These are phyloP conservation scores for Lasius platythorax DNA, from an alignment of 2,888 invertebrate species.

Conservation along the genomic window DNA sequence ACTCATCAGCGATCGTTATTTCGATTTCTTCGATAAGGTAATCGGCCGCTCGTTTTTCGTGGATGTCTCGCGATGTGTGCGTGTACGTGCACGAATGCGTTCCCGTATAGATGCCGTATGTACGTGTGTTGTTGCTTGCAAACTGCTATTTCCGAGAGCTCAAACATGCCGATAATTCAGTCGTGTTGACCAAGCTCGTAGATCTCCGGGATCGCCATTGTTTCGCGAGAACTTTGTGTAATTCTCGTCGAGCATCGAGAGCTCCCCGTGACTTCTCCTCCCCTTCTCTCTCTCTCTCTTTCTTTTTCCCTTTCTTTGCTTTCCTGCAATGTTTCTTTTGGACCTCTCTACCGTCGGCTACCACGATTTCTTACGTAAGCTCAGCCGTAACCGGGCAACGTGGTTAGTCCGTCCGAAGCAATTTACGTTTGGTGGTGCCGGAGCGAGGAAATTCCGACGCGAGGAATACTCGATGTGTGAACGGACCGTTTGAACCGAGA, in stretches of 20 bases:
- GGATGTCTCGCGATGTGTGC: constrained; percentile 5
- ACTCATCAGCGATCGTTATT: constrained; percentile 45
- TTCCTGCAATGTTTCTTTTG: constrained; percentile 26
- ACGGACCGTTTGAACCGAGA: constrained; percentile 22
- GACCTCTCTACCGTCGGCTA: constrained; percentile 25
- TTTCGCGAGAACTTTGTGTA: constrained; percentile 53
- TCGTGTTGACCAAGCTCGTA: constrained; percentile 39
- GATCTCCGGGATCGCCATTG: constrained; percentile 48
- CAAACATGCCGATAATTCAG: constrained; percentile 46
- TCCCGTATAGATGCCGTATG: constrained; percentile 18
- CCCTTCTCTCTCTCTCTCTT: neutral
- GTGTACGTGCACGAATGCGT: neutral
- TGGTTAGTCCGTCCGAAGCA: constrained; percentile 40
- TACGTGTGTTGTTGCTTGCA: neutral
- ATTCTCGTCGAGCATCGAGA: constrained; percentile 50
- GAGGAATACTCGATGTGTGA: constrained; percentile 32
- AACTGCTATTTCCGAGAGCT: constrained; percentile 3
- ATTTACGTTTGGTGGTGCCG: constrained; percentile 51
- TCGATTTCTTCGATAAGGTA: constrained; percentile 62
- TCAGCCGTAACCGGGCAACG: constrained; percentile 31
- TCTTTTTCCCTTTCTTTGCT: neutral
- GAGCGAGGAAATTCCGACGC: constrained; percentile 41
- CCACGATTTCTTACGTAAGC: constrained; percentile 48
- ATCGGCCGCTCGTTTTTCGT: constrained; percentile 59
- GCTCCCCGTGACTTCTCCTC: neutral